Conservation (phyloP, 2,888 invertebrate genomes). For the Agonopterix subpropinquella region DNA sequence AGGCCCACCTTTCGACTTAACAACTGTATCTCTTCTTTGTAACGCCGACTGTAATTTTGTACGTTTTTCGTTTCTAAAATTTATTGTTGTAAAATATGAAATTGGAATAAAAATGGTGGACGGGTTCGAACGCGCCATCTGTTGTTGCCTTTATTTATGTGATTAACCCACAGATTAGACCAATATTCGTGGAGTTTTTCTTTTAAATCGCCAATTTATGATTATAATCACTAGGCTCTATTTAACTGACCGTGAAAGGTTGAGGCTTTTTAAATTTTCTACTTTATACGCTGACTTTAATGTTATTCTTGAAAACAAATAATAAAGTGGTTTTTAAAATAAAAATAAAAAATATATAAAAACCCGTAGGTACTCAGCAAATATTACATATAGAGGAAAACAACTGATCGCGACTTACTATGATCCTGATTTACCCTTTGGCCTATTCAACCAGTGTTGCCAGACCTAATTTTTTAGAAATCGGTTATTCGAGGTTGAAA, state of each 20-base stretch:
- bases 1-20: constrained; percentile 58
- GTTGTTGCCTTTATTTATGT: constrained; percentile 66
- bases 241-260: constrained; percentile 13
- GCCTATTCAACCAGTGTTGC: too few relatives aligned
- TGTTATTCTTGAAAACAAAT: too few relatives aligned
- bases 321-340: too few relatives aligned
- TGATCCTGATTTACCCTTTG: too few relatives aligned
- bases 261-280: background rate
- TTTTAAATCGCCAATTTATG: constrained; percentile 66
- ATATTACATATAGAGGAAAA: too few relatives aligned
- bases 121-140: constrained; percentile 50
- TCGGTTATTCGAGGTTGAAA: too few relatives aligned
- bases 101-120: constrained; percentile 48
- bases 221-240: constrained; percentile 41
- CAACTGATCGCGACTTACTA: too few relatives aligned
- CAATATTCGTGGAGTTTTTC: constrained; percentile 41
- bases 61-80: constrained; percentile 45
- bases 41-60: constrained; percentile 45
- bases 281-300: too few relatives aligned
- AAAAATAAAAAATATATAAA: too few relatives aligned
- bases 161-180: constrained; percentile 54
- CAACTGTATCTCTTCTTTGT: constrained; percentile 59
- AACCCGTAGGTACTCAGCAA: too few relatives aligned
- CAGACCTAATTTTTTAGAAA: too few relatives aligned
- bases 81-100: constrained; percentile 62